phyloP scores from a whole-genome alignment of 2,113 vertebrate species.

The Calcarius ornatus region DNA sequence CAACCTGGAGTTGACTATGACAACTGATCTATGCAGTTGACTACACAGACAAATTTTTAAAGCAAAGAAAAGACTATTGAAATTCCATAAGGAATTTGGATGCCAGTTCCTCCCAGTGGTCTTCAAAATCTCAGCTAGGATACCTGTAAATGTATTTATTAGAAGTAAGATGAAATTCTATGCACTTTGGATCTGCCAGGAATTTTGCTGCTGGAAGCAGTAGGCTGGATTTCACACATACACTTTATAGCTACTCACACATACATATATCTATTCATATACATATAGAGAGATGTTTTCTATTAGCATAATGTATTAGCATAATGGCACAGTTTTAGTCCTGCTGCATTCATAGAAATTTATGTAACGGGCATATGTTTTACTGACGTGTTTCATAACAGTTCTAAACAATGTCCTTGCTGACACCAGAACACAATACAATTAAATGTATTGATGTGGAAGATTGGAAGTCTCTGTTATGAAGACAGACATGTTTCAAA shows the following conservation, averaged over 20 bases:
- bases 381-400: neutral
- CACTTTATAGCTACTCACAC: neutral
- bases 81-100: neutral
- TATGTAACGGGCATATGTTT: neutral
- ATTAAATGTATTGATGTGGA: neutral
- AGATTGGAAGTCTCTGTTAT: neutral
- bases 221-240: neutral
- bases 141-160: neutral
- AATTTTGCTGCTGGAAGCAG: neutral
- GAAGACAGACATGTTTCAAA: neutral
- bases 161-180: neutral
- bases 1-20: neutral
- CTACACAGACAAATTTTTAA: neutral
- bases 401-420: neutral
- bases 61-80: neutral
- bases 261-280: neutral
- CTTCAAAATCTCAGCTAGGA: neutral
- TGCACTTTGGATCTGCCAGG: neutral
- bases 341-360: neutral
- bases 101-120: neutral
- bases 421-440: neutral
- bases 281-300: neutral
- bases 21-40: neutral
- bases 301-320: neutral
- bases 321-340: neutral